phyloP scores from a whole-genome alignment of 2,888 invertebrate species.

The Tiliacea citrago region DNA sequence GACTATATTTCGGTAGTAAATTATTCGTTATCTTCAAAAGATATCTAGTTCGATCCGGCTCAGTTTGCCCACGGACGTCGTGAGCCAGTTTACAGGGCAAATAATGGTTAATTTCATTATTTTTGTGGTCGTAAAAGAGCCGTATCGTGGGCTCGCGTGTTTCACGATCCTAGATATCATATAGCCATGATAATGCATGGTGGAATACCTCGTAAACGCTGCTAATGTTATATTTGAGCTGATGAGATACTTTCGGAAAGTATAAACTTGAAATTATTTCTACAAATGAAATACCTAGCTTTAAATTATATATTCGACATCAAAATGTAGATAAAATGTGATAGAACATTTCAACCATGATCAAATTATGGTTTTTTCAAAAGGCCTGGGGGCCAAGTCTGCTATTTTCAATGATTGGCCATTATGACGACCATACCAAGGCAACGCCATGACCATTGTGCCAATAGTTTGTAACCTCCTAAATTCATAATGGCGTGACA shows the following conservation, averaged over 20 bases:
- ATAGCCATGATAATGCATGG: conserved; percentile 44
- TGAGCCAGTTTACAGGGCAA: conserved; percentile 71
- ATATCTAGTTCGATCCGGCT: conserved; percentile 58
- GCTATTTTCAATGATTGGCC: too few species aligned
- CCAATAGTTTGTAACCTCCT: too few species aligned
- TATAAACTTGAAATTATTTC: neutral
- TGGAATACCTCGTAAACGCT: conserved; percentile 27
- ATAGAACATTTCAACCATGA: neutral
- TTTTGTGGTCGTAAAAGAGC: conserved; percentile 80
- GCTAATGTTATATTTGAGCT: conserved; percentile 27
- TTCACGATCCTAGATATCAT: conserved; percentile 58
- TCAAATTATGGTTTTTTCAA: neutral
- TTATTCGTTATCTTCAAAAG: conserved; percentile 43
- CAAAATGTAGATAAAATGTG: neutral
- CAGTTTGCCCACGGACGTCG: conserved; percentile 62
- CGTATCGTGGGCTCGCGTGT: conserved; percentile 80
- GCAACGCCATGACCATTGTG: too few species aligned
- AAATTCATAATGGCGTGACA: too few species aligned
- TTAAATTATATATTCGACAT: neutral
- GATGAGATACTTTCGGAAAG: conserved; percentile 17
- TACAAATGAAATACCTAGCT: neutral
- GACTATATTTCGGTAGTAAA: conserved; percentile 42
- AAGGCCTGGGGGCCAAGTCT: too few species aligned
- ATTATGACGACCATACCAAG: too few species aligned
- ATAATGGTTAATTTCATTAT: conserved; percentile 85